These are phyloP conservation scores for Cyanoderma ruficeps DNA, from an alignment of 2,113 vertebrate genomes.

Conservation along the genomic window DNA sequence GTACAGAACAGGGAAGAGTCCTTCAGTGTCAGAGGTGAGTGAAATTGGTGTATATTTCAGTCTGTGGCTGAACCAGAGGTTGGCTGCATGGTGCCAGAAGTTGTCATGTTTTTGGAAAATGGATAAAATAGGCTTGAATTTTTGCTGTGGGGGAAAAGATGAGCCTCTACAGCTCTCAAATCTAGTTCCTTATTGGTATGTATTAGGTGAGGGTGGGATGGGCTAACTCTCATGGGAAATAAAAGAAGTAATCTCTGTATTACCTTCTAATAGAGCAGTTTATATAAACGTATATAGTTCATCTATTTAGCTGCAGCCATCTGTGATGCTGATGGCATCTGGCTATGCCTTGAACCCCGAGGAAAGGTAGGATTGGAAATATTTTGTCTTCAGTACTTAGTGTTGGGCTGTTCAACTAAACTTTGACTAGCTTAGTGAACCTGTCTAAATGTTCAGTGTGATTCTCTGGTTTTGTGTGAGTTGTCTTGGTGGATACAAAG, in stretches of 20 bases:
- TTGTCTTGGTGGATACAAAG: neutral
- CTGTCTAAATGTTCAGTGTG: neutral
- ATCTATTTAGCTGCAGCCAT: rapidly evolving
- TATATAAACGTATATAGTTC: neutral
- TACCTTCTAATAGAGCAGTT: neutral
- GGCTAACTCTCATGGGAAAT: neutral
- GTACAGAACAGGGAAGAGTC: neutral
- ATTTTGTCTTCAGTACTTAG: neutral
- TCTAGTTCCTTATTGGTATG: neutral
- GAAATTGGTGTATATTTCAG: neutral
- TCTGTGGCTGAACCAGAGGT: neutral
- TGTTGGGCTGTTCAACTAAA: neutral
- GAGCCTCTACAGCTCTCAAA: neutral
- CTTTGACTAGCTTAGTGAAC: neutral
- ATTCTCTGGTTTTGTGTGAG: neutral
- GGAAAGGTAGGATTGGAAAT: neutral
- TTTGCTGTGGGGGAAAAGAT: neutral
- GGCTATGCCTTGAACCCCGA: neutral
- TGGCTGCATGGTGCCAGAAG: rapidly evolving
- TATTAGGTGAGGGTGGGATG: neutral
- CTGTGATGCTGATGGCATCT: neutral
- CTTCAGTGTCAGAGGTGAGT: neutral
- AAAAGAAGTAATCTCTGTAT: neutral
- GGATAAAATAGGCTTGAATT: neutral
- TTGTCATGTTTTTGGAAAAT: neutral